Percentiles rank a stretch among this genome's conserved stretches.
phyloP scores from a whole-genome alignment of 2,888 invertebrate species.

The Rugalucina vietnamica region DNA sequence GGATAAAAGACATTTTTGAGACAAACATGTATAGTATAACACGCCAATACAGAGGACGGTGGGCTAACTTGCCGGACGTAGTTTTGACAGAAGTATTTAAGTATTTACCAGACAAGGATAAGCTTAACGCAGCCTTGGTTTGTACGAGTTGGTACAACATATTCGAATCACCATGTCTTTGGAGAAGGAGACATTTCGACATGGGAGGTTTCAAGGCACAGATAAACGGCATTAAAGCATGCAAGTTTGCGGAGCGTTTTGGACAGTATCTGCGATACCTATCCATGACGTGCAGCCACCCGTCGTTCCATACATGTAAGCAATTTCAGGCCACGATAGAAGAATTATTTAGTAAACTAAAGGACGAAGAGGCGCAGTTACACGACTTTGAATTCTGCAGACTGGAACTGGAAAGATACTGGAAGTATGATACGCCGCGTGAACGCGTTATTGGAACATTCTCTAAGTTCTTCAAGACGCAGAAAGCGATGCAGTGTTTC shows the following conservation, averaged over 20 bases:
- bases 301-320: constrained; percentile 71
- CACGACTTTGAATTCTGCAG: constrained; percentile 69
- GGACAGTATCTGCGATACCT: constrained; percentile 69
- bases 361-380: constrained; percentile 57
- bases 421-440: constrained; percentile 73
- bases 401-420: constrained; percentile 74
- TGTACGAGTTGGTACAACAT: constrained; percentile 67
- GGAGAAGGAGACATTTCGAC: constrained; percentile 69
- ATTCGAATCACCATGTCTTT: constrained; percentile 69
- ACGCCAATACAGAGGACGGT: constrained; percentile 20
- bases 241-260: constrained; percentile 68
- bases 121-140: constrained; percentile 59
- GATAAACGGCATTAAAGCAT: constrained; percentile 57
- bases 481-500: constrained; percentile 62
- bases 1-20: not conserved
- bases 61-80: constrained; percentile 68
- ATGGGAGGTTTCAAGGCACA: constrained; percentile 69
- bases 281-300: constrained; percentile 72
- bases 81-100: constrained; percentile 67
- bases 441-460: constrained; percentile 70
- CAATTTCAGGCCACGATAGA: constrained; percentile 72
- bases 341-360: constrained; percentile 67
- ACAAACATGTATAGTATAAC: not conserved
- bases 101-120: constrained; percentile 66
- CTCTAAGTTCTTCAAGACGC: constrained; percentile 70